Percentiles rank a stretch among this genome's conserved stretches.
Evolutionary conservation across 2,113 vertebrate species (phyloP).

Genomic region (Clinocottus analis): DNA sequence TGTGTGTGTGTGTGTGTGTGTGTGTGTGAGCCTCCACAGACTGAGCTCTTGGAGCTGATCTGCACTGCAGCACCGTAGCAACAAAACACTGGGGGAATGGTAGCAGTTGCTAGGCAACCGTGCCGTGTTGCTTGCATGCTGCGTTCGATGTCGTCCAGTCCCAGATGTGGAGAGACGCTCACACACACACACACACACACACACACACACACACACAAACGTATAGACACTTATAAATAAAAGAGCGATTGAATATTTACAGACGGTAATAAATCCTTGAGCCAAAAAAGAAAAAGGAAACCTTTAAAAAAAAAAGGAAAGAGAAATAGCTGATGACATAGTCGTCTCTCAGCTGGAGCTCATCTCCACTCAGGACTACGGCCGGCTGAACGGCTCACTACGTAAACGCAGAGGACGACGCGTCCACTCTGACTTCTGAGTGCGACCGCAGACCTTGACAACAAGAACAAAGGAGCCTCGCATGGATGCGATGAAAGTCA

Average conservation of each 20-base stretch:
- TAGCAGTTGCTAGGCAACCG: slow-evolving; percentile 83
- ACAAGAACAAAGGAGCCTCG: slow-evolving; percentile 52
- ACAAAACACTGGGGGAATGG: slow-evolving; percentile 81
- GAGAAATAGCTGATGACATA: slow-evolving; percentile 29
- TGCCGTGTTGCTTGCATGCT: slow-evolving; percentile 78
- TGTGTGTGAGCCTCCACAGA: slow-evolving; percentile 64
- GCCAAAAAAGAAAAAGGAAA: slow-evolving; percentile 20
- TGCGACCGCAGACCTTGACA: slow-evolving; percentile 8
- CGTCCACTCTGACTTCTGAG: slow-evolving; percentile 41
- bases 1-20: slow-evolving; percentile 11
- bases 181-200: slow-evolving; percentile 18
- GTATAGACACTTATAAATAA: slow-evolving; percentile 50
- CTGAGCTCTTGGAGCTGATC: slow-evolving; percentile 76
- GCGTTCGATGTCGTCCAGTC: slow-evolving; percentile 74
- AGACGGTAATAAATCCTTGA: slow-evolving; percentile 45
- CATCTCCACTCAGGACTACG: slow-evolving; percentile 41
- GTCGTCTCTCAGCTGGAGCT: slow-evolving; percentile 25
- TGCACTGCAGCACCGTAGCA: slow-evolving; percentile 84
- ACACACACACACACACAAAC: not conserved
- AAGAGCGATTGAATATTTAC: slow-evolving; percentile 30
- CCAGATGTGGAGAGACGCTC: slow-evolving; percentile 69
- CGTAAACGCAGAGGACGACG: slow-evolving; percentile 1
- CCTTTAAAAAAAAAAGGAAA: slow-evolving; percentile 33
- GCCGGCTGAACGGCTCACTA: slow-evolving; percentile 9
- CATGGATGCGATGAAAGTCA: slow-evolving; percentile 49